Evolutionary conservation across 2,888 invertebrate species (phyloP).

Genomic region (Cheilosia impressa): DNA sequence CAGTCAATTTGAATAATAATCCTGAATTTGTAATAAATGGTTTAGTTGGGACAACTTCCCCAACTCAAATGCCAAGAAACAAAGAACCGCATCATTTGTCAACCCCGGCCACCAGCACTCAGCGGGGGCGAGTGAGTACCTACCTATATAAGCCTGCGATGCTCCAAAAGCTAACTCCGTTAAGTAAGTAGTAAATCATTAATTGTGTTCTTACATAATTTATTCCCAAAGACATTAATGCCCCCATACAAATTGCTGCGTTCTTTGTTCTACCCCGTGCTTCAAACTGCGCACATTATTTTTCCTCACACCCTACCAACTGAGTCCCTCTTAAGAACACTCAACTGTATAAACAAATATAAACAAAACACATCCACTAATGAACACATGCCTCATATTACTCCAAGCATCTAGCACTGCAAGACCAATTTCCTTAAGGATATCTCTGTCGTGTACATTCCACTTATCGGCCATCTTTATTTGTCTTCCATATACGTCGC

Average conservation of each 20-base stretch:
- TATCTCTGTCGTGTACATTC: constrained; percentile 21
- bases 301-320: background rate
- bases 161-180: background rate
- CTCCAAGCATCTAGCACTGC: background rate
- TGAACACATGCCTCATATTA: constrained; percentile 18
- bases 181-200: background rate
- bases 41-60: too few species aligned
- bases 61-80: background rate
- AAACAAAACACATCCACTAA: constrained; percentile 5
- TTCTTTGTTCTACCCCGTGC: too few species aligned
- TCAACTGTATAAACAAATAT: background rate
- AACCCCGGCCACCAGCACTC: background rate
- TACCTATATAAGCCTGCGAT: background rate
- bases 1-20: too few species aligned
- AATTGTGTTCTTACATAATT: too few species aligned
- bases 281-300: background rate
- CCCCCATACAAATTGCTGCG: too few species aligned
- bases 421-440: constrained; percentile 7
- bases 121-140: background rate
- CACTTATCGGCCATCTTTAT: constrained; percentile 4
- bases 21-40: too few species aligned
- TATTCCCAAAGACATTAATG: too few species aligned
- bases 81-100: background rate
- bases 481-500: background rate
- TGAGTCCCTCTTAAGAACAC: background rate